Percentiles rank a stretch among this genome's conserved stretches.
phyloP scores from a whole-genome alignment of 2,797 vertebrate species.

The Gadopsis marmoratus region DNA sequence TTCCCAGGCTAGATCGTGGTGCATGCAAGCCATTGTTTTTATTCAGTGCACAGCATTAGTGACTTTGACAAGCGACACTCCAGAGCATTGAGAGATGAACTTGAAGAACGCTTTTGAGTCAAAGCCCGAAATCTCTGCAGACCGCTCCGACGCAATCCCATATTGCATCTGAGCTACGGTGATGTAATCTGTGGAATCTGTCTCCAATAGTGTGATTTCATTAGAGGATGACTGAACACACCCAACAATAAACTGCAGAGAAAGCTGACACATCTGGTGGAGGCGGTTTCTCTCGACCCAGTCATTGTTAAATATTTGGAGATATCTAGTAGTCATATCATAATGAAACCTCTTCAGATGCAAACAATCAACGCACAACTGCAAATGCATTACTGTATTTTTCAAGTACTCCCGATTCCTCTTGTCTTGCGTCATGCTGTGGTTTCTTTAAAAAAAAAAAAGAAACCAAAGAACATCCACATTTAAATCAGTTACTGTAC shows the following conservation, averaged over 20 bases:
- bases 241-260: slow-evolving; percentile 59
- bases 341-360: too few species aligned
- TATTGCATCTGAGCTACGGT: slow-evolving; percentile 54
- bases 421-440: too few species aligned
- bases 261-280: slow-evolving; percentile 43
- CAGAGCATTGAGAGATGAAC: slow-evolving; percentile 30
- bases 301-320: slow-evolving; percentile 1
- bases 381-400: too few species aligned
- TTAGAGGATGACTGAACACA: slow-evolving; percentile 59
- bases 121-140: slow-evolving; percentile 47
- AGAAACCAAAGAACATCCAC: too few species aligned
- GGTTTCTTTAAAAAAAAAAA: too few species aligned
- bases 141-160: slow-evolving; percentile 60
- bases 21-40: slow-evolving; percentile 16
- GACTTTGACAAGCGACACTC: slow-evolving; percentile 16
- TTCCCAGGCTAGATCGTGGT: too few species aligned
- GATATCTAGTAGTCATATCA: too few species aligned
- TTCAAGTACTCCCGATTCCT: too few species aligned
- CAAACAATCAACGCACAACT: too few species aligned
- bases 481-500: too few species aligned
- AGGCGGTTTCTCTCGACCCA: slow-evolving; percentile 33
- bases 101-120: slow-evolving; percentile 42
- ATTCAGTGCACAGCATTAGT: slow-evolving; percentile 1
- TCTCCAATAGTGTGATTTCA: slow-evolving; percentile 72
- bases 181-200: slow-evolving; percentile 68